phyloP scores from a whole-genome alignment of 1,140 invertebrate species.

The Zaprionus davidi region DNA sequence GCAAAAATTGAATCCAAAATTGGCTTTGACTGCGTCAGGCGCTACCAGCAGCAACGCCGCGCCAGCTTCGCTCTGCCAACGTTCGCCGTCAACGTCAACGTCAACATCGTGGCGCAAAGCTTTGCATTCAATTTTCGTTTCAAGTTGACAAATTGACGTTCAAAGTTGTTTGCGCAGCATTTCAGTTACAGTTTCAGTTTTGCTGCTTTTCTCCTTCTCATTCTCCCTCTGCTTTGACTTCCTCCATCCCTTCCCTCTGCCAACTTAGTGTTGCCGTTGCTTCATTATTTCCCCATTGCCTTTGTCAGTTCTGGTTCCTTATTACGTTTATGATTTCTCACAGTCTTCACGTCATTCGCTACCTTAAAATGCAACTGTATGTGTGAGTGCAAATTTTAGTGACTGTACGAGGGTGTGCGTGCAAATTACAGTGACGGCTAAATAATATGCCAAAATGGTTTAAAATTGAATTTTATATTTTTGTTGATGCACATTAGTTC shows the following conservation, averaged over 20 bases:
- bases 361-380: constrained; percentile 49
- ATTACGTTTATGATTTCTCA: constrained; percentile 72
- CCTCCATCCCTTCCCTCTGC: too few species aligned
- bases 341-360: constrained; percentile 55
- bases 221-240: not conserved
- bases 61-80: constrained; percentile 29
- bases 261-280: too few species aligned
- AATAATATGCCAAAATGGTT: too few species aligned
- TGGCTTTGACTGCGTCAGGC: constrained; percentile 64
- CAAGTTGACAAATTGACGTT: constrained; percentile 81
- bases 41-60: constrained; percentile 25
- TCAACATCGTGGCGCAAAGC: constrained; percentile 63
- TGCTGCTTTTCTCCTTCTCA: constrained; percentile 8
- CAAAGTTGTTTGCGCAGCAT: constrained; percentile 82
- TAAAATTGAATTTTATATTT: too few species aligned
- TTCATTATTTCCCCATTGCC: constrained; percentile 29
- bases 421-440: constrained; percentile 21
- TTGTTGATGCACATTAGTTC: too few species aligned
- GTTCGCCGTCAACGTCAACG: constrained; percentile 36
- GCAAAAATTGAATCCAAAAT: constrained; percentile 60
- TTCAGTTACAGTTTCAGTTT: constrained; percentile 78
- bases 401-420: constrained; percentile 13
- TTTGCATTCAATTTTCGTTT: constrained; percentile 82
- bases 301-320: constrained; percentile 68
- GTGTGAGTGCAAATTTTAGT: constrained; percentile 23